phyloP scores from a whole-genome alignment of 1,140 invertebrate species.

The Philopotamus ludificatus region DNA sequence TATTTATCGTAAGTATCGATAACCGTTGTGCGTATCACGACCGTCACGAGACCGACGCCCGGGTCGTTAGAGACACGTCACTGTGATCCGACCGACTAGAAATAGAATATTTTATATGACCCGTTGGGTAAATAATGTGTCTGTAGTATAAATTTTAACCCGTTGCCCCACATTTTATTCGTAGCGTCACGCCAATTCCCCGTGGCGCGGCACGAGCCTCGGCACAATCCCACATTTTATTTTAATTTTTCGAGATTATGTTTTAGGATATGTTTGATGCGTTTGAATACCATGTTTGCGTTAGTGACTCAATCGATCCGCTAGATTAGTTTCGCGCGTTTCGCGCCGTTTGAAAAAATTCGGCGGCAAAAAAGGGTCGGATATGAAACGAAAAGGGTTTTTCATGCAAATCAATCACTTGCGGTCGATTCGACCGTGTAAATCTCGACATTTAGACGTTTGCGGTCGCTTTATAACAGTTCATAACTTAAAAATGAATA shows the following conservation, averaged over 20 bases:
- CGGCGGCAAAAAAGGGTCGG: background rate
- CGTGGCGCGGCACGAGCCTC: background rate
- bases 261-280: background rate
- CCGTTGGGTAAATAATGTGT: slow-evolving; percentile 1
- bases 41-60: background rate
- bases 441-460: no score
- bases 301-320: slow-evolving; percentile 4
- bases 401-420: slow-evolving; percentile 11
- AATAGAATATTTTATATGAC: slow-evolving; percentile 4
- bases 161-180: slow-evolving; percentile 10
- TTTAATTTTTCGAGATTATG: background rate
- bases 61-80: background rate
- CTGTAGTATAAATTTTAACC: slow-evolving; percentile 6
- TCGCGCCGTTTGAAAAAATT: slow-evolving; percentile 9
- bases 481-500: no score
- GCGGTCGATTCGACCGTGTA: background rate
- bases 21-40: background rate
- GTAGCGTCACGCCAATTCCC: background rate
- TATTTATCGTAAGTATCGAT: background rate
- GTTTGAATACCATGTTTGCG: background rate
- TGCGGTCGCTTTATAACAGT: no score
- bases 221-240: background rate
- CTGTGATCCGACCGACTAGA: background rate
- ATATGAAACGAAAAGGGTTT: background rate
- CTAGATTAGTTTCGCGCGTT: slow-evolving; percentile 13